A percentile compares a stretch with the other conserved stretches of the same genome.
Evolutionary conservation across 2,888 invertebrate genomes (phyloP).

Genomic region (Elysia crispata): DNA sequence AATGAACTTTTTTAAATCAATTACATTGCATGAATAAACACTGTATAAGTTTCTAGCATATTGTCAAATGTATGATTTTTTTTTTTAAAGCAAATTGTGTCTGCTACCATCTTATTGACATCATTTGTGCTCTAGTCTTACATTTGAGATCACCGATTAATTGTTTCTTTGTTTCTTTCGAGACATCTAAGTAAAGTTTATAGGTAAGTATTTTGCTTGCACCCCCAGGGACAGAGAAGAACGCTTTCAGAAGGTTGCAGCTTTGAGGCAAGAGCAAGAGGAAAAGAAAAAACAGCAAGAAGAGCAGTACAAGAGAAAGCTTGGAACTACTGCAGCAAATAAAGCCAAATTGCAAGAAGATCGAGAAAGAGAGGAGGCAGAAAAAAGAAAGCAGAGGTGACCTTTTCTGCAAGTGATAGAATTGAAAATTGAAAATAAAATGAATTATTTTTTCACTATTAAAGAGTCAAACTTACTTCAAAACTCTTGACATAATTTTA

Average conservation of each 20-base stretch:
- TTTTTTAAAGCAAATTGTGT: not conserved
- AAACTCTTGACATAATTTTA: not conserved
- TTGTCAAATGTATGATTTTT: not conserved
- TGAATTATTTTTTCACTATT: no score
- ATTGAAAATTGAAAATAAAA: not conserved
- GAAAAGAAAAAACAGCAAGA: constrained; percentile 50
- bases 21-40: no score
- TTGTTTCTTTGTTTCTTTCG: no score
- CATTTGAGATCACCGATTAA: no score
- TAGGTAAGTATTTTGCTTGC: not conserved
- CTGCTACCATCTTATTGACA: no score
- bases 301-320: constrained; percentile 44
- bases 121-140: no score
- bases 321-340: constrained; percentile 55
- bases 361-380: constrained; percentile 46
- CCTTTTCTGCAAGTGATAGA: no score
- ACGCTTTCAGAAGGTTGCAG: constrained; percentile 61
- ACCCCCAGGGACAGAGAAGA: constrained; percentile 61
- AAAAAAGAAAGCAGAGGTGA: constrained; percentile 57
- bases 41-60: no score
- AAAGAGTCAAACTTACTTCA: no score
- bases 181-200: no score
- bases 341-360: constrained; percentile 61
- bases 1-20: no score
- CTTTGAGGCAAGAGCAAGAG: constrained; percentile 56